Evolutionary conservation across 2,888 invertebrate species (phyloP).

Genomic region (Coelopa pilipes): DNA sequence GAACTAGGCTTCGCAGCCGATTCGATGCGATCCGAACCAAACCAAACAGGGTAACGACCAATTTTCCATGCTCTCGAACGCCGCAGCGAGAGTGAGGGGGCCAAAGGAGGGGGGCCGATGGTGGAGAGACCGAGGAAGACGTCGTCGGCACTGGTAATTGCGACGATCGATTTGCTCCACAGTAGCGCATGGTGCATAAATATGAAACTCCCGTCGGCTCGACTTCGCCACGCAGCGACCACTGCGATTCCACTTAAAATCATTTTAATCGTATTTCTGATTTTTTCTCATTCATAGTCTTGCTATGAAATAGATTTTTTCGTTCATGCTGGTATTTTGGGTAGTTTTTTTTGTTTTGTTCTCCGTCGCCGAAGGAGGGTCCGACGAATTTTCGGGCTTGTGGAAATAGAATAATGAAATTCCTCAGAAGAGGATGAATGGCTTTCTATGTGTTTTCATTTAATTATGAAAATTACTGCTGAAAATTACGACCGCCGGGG

Average conservation of each 20-base stretch:
- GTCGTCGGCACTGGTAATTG: too few relatives aligned
- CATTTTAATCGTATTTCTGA: constrained; percentile 7
- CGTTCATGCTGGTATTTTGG: background rate
- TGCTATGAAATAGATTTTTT: too few relatives aligned
- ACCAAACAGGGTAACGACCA: background rate
- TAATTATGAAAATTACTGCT: too few relatives aligned
- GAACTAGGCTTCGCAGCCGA: constrained; percentile 1
- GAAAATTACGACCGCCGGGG: too few relatives aligned
- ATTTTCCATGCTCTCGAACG: background rate
- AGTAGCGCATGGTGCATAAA: constrained; percentile 5
- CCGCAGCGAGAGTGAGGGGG: background rate
- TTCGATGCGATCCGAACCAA: too few relatives aligned
- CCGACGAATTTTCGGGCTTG: background rate
- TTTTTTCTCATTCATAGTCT: background rate
- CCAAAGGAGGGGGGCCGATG: too few relatives aligned
- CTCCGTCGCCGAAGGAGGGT: background rate
- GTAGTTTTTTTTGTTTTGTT: background rate
- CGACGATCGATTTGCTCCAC: background rate
- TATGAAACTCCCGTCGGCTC: constrained; percentile 1
- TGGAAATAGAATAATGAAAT: too few relatives aligned
- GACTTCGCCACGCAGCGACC: background rate
- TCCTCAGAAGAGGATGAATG: too few relatives aligned
- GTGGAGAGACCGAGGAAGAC: too few relatives aligned
- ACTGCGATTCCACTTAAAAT: constrained; percentile 14
- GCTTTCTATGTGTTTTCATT: too few relatives aligned